Evolutionary conservation across 2,888 invertebrate species (phyloP), one percentile per base, ranked within the genome.

Genomic region (Crossocerus cetratus): DNA sequence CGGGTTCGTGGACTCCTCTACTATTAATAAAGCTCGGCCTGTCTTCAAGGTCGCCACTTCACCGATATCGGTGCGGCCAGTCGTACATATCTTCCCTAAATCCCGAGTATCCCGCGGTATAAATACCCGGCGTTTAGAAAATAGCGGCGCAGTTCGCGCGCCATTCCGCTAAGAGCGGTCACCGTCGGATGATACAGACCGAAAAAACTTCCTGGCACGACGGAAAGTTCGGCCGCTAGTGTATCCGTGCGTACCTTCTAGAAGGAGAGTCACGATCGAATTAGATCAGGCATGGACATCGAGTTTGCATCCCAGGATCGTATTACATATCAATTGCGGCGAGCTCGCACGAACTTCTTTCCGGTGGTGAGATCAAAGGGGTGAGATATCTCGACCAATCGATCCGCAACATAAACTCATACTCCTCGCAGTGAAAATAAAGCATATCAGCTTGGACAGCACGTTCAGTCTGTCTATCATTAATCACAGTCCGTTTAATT

Each of bases 1-100:
- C 78, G 81, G 72, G 66, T 83, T 82, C 77, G 80, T 82, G 78
- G 84, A 83, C 82, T 81, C 77, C 70, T 54, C 22, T 63, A 73
- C 86, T 87, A 87, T 86, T 86, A 87, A 87, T 88, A 88, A 83
- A 83, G 60, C 74, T 74, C 71, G 73, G 74, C 73, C 79, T 83
- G 71, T 77, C 75, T 84, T 81, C 88, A 87, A 87, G 87, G 87
- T 84, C 79, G 74, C 59, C 63, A 44, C 69, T 77, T 74, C 71
- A 59, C 74, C 67, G 70, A 76, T 69, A 78, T 69, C 75, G 67
- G 23, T 43, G 60, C 42, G 71, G 58, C 53, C 59, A 65, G 64
- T 76, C 72, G 63, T 64, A 54, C 16, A 16, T 58, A 67, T 74
- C 77, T 74, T 72, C 72, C 74, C 63, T 58, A 74, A 81, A 69